Conservation (phyloP, 1,140 invertebrate genomes). For the Probaryconus sp. region DNA sequence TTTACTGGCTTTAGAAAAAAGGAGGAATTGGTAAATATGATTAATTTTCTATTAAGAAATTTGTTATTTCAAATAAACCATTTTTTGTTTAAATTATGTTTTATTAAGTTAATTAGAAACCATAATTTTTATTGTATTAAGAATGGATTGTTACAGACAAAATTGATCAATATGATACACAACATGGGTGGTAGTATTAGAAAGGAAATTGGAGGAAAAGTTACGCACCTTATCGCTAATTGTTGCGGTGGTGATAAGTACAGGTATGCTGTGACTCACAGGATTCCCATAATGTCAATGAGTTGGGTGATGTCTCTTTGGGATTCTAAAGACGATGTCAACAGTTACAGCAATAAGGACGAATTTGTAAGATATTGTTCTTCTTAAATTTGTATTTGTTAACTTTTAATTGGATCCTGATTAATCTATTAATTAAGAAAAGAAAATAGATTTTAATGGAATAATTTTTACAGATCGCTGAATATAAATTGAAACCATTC, state of each 20-base stretch:
- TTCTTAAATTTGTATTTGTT: background rate
- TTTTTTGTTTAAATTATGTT: conserved; percentile 24
- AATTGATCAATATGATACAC: conserved; percentile 91
- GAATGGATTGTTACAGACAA: conserved; percentile 80
- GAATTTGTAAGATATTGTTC: conserved; percentile 80
- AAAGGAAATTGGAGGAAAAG: conserved; percentile 90
- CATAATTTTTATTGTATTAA: too few species aligned
- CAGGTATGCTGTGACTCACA: conserved; percentile 90
- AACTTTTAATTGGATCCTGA: background rate
- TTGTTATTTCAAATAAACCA: conserved; percentile 20
- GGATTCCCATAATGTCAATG: conserved; percentile 90
- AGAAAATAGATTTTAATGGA: background rate
- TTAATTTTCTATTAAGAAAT: conserved; percentile 17
- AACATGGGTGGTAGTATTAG: conserved; percentile 96
- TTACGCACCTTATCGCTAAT: conserved; percentile 95
- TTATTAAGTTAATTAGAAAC: conserved; percentile 17
- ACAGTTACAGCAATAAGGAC: conserved; percentile 80
- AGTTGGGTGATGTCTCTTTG: conserved; percentile 93
- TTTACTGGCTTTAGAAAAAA: conserved; percentile 94
- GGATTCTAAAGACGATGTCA: conserved; percentile 86
- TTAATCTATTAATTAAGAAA: too few species aligned
- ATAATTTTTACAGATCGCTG: conserved; percentile 65
- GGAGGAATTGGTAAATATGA: conserved; percentile 88
- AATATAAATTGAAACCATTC: conserved; percentile 91
- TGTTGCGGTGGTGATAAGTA: conserved; percentile 91